These are phyloP conservation scores for Catagonus wagneri DNA, from an alignment of 2,113 vertebrate species.

Conservation along the genomic window DNA sequence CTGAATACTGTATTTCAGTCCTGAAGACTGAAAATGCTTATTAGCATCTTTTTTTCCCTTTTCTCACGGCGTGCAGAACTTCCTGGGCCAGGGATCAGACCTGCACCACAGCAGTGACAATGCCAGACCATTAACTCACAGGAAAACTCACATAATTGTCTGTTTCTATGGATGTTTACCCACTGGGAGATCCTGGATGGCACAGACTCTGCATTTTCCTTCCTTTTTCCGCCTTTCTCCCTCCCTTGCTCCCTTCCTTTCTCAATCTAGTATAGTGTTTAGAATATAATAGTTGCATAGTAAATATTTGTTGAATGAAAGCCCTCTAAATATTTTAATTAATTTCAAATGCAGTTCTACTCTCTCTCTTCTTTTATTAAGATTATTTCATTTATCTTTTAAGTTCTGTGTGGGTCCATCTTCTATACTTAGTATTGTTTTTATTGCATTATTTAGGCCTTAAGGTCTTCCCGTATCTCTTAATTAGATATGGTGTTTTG, in stretches of 20 bases:
- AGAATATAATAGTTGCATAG: neutral
- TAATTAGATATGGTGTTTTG: neutral
- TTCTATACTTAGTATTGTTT: conserved; percentile 9
- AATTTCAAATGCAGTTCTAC: neutral
- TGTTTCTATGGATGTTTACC: neutral
- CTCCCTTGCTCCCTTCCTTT: neutral
- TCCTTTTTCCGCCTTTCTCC: neutral
- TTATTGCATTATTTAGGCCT: neutral
- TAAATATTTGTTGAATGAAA: neutral
- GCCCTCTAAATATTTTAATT: conserved; percentile 44
- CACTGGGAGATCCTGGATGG: neutral
- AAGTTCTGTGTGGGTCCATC: conserved; percentile 12
- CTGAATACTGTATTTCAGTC: neutral
- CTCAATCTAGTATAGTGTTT: neutral
- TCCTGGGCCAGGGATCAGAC: too few relatives aligned
- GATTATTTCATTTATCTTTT: conserved; percentile 47
- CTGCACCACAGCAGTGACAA: too few relatives aligned
- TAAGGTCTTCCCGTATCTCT: neutral
- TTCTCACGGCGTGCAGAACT: too few relatives aligned
- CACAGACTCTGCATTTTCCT: neutral
- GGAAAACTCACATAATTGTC: neutral
- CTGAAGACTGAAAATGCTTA: neutral
- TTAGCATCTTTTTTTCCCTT: neutral
- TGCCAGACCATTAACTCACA: too few relatives aligned
- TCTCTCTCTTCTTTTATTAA: conserved; percentile 2